A percentile compares a stretch with the other conserved stretches of the same genome.
These are phyloP conservation scores for Tetragnatha montana DNA, from an alignment of 2,888 invertebrate species.

Conservation along the genomic window DNA sequence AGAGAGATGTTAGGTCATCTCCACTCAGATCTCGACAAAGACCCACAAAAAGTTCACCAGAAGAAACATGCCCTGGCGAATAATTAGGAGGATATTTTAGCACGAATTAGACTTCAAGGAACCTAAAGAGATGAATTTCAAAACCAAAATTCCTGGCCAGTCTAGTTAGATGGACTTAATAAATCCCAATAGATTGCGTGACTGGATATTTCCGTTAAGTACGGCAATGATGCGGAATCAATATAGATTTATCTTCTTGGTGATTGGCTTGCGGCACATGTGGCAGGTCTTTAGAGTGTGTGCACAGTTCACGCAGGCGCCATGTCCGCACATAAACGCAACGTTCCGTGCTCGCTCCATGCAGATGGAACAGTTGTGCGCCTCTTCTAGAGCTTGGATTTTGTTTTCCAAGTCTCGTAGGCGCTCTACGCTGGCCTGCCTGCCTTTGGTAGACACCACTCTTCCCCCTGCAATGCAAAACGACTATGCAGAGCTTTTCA, in stretches of 20 bases:
- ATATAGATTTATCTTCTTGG: constrained; percentile 83
- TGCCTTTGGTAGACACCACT: constrained; percentile 74
- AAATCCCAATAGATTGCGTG: too few relatives aligned
- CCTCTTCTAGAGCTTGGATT: constrained; percentile 90
- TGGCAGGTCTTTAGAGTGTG: constrained; percentile 88
- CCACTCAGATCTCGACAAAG: too few relatives aligned
- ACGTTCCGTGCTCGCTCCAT: constrained; percentile 89
- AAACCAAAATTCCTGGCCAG: too few relatives aligned
- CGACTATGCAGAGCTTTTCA: not conserved
- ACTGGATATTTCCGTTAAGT: too few relatives aligned
- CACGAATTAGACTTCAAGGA: too few relatives aligned
- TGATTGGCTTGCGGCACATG: constrained; percentile 88
- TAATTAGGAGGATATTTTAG: too few relatives aligned
- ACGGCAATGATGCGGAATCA: too few relatives aligned
- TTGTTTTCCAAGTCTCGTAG: constrained; percentile 84
- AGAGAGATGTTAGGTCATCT: too few relatives aligned
- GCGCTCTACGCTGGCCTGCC: constrained; percentile 82
- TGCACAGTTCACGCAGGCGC: constrained; percentile 88
- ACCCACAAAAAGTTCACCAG: too few relatives aligned
- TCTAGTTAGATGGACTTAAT: too few relatives aligned
- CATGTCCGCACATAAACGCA: constrained; percentile 91
- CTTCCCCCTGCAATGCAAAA: constrained; percentile 75
- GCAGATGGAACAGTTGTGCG: constrained; percentile 89
- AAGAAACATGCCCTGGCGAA: too few relatives aligned
- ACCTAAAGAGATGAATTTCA: too few relatives aligned